Evolutionary conservation across 2,888 invertebrate species (phyloP).

Genomic region (Thymelicus sylvestris): DNA sequence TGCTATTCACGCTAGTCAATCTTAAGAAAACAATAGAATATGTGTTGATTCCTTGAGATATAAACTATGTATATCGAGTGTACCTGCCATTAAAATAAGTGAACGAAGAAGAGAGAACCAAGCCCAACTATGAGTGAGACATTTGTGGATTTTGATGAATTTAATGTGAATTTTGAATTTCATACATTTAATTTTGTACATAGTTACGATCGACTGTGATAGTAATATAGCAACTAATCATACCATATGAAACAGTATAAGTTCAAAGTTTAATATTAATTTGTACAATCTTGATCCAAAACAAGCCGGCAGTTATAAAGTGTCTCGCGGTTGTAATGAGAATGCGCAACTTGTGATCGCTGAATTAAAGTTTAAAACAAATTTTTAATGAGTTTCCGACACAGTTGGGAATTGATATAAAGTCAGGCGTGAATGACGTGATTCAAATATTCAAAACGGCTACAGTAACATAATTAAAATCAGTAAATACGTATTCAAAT

Average conservation of each 20-base stretch:
- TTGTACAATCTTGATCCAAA: slow-evolving; percentile 11
- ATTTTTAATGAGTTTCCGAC: slow-evolving; percentile 32
- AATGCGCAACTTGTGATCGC: slow-evolving; percentile 26
- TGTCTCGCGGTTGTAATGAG: slow-evolving; percentile 26
- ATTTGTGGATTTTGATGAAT: too few species aligned
- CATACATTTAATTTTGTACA: too few species aligned
- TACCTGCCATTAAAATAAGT: too few species aligned
- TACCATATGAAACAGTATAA: background rate
- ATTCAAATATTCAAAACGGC: background rate
- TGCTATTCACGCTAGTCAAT: too few species aligned
- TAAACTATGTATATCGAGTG: too few species aligned
- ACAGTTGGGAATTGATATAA: slow-evolving; percentile 15
- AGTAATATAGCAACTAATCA: background rate
- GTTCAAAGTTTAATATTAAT: slow-evolving; percentile 2
- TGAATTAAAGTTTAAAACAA: slow-evolving; percentile 30
- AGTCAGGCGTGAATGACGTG: slow-evolving; percentile 5
- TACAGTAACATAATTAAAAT: background rate
- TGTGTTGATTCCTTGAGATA: too few species aligned
- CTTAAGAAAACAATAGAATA: too few species aligned
- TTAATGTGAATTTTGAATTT: too few species aligned
- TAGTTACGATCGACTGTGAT: background rate
- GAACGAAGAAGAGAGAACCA: too few species aligned
- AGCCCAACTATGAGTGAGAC: too few species aligned
- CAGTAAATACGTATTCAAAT: background rate
- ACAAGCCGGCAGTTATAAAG: slow-evolving; percentile 21